Evolutionary conservation across 1,140 invertebrate genomes (phyloP).

Genomic region (Cotesia typhae): DNA sequence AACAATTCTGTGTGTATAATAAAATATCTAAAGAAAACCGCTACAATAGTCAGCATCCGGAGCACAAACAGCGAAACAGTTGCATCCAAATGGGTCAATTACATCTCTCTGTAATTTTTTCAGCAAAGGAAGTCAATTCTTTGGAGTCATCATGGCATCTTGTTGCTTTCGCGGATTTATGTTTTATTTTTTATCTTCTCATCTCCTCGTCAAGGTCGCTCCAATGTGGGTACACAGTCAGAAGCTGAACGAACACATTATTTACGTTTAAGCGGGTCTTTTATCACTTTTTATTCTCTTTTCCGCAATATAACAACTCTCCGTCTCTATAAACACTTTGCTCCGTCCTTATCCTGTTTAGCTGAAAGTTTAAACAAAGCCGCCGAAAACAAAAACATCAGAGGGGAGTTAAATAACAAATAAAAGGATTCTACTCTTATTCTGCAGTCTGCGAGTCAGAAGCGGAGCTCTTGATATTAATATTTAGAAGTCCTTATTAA

Average conservation of each 20-base stretch:
- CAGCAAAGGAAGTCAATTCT: background rate
- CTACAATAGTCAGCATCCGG: conserved; percentile 13
- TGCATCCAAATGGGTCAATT: conserved; percentile 21
- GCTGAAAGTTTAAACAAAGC: conserved; percentile 31
- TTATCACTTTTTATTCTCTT: conserved; percentile 21
- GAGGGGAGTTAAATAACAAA: background rate
- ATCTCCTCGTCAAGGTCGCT: background rate
- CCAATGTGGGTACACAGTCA: background rate
- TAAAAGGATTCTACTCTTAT: too few relatives aligned
- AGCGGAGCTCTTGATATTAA: too few relatives aligned
- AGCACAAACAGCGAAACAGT: background rate
- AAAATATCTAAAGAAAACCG: background rate
- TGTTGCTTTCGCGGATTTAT: background rate
- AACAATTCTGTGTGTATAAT: too few relatives aligned
- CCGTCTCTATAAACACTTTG: background rate
- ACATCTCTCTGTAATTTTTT: conserved; percentile 13
- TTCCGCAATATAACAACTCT: background rate
- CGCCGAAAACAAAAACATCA: conserved; percentile 6
- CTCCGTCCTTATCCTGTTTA: conserved; percentile 36
- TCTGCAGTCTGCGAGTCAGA: too few relatives aligned
- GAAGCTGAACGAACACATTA: conserved; percentile 40
- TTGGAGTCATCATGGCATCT: background rate
- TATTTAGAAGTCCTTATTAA: too few relatives aligned
- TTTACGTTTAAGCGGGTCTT: conserved; percentile 34
- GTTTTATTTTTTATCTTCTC: background rate